Conservation (phyloP, 1,140 invertebrate species). For the Megalopta genalis region DNA sequence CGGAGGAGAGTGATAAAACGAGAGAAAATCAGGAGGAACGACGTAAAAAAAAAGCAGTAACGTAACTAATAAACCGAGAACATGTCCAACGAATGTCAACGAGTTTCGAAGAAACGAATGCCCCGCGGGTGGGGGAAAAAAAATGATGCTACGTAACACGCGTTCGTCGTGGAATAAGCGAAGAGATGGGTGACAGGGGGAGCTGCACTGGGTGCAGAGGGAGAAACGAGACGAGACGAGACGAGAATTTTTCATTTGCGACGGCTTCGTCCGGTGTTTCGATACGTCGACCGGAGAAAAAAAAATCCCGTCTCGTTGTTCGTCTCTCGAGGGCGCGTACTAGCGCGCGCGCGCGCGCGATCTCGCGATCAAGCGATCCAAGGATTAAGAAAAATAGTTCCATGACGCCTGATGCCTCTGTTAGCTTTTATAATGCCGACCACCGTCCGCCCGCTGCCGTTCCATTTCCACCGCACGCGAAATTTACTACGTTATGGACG, state of each 20-base stretch:
- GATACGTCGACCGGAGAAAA: no score
- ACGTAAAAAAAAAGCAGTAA: no score
- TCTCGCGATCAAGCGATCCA: slow-evolving; percentile 41
- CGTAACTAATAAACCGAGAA: slow-evolving; percentile 21
- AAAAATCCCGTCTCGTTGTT: no score
- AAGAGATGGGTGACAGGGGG: no score
- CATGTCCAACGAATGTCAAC: slow-evolving; percentile 69
- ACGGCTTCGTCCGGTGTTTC: slow-evolving; percentile 4
- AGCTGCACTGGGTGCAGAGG: not conserved
- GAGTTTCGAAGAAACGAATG: slow-evolving; percentile 40
- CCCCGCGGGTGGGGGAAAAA: no score
- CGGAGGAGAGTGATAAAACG: not conserved
- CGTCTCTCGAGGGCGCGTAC: no score
- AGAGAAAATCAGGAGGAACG: not conserved
- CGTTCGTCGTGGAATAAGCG: not conserved
- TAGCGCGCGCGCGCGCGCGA: no score
- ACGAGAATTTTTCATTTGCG: slow-evolving; percentile 27
- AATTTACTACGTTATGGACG: slow-evolving; percentile 42
- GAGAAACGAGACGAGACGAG: not conserved
- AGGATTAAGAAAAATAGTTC: slow-evolving; percentile 63
- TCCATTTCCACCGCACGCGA: slow-evolving; percentile 48
- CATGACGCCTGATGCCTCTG: slow-evolving; percentile 60
- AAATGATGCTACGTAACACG: no score
- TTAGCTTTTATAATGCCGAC: slow-evolving; percentile 53
- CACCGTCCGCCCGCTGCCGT: slow-evolving; percentile 43